Evolutionary conservation across 2,888 invertebrate genomes (phyloP).

Genomic region (Cryptophagus acutangulus): DNA sequence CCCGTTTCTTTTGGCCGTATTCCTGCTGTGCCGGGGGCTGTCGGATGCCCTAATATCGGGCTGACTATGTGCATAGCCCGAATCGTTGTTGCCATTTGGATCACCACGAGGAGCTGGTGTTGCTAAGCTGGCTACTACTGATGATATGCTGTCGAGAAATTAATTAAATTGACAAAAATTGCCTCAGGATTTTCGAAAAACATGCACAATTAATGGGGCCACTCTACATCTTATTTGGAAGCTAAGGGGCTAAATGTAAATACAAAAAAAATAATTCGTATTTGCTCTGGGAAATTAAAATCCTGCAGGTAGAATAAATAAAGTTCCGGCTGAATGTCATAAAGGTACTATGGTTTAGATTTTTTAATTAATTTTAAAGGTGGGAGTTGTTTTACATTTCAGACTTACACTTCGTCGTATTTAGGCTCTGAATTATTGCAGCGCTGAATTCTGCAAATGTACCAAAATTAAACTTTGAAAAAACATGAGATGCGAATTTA

Average conservation of each 20-base stretch:
- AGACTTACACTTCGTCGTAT: conserved; percentile 28
- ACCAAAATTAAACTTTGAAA: not conserved
- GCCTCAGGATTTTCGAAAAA: no score
- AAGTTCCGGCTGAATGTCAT: no score
- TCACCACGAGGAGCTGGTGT: conserved; percentile 59
- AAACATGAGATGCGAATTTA: not conserved
- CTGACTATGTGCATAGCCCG: conserved; percentile 63
- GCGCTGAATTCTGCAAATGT: conserved; percentile 22
- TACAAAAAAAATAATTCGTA: no score
- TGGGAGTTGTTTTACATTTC: conserved; percentile 2
- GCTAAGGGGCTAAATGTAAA: no score
- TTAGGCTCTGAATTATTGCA: conserved; percentile 24
- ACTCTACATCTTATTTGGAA: no score
- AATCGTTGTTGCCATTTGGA: conserved; percentile 79
- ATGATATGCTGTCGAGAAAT: conserved; percentile 46
- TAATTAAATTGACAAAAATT: no score
- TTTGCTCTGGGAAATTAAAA: not conserved
- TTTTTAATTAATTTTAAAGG: no score
- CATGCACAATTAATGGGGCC: no score
- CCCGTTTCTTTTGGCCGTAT: conserved; percentile 37
- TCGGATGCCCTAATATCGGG: conserved; percentile 49
- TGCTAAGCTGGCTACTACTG: conserved; percentile 55
- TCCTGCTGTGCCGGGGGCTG: conserved; percentile 38
- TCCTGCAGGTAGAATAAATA: no score
- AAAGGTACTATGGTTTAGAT: no score